phyloP scores from a whole-genome alignment of 2,797 vertebrate genomes.

The Cyprinodon diabolis region DNA sequence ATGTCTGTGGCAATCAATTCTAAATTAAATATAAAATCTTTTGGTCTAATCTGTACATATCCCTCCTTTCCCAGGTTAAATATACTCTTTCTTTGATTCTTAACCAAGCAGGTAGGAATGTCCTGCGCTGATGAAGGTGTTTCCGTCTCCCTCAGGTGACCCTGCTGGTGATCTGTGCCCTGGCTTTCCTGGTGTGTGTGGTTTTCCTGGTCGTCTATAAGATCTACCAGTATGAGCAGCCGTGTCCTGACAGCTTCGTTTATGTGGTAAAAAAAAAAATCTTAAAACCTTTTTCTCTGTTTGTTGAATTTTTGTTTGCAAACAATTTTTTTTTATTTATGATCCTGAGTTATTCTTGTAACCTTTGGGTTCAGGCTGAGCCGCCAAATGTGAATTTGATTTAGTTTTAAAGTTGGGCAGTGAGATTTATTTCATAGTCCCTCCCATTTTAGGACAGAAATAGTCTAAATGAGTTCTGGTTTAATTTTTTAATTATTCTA shows the following conservation, averaged over 20 bases:
- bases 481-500: not conserved
- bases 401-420: not conserved
- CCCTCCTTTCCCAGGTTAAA: not conserved
- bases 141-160: slow-evolving; percentile 82
- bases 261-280: slow-evolving; percentile 85
- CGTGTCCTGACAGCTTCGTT: slow-evolving; percentile 92
- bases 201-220: slow-evolving; percentile 98
- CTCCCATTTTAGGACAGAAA: not conserved
- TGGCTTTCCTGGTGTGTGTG: slow-evolving; percentile 93
- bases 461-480: not conserved
- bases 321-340: not conserved
- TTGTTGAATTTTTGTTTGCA: not conserved
- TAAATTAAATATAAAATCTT: too few species aligned
- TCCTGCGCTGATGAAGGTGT: slow-evolving; percentile 6
- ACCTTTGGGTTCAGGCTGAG: not conserved
- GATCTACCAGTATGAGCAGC: slow-evolving; percentile 95
- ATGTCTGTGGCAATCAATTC: too few species aligned
- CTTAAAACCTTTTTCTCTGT: not conserved
- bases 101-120: not conserved
- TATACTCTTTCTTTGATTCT: not conserved
- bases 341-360: not conserved
- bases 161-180: slow-evolving; percentile 91
- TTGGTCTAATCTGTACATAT: not conserved
- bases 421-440: not conserved
- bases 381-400: too few species aligned